Evolutionary conservation across 1,140 invertebrate genomes (phyloP).

Genomic region (Solenopsis invicta): DNA sequence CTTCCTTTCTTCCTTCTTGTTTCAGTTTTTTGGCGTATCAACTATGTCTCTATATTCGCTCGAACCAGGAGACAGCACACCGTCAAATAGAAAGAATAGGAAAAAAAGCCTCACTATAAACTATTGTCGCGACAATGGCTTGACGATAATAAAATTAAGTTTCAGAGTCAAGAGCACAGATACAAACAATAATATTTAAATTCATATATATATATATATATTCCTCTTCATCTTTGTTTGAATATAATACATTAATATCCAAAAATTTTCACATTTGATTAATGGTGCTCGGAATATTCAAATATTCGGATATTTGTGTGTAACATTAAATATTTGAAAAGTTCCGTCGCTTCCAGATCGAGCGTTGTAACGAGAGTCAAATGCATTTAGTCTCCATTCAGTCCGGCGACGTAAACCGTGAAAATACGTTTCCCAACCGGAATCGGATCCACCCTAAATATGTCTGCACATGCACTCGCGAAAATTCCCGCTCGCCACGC

Average conservation of each 20-base stretch:
- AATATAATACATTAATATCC: conserved; percentile 26
- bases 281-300: conserved; percentile 3
- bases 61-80: background rate
- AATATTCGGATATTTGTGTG: background rate
- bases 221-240: background rate
- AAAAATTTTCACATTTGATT: conserved; percentile 17
- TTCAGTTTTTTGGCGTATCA: background rate
- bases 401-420: conserved; percentile 53
- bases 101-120: background rate
- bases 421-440: conserved; percentile 45
- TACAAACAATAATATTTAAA: background rate
- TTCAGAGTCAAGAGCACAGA: background rate
- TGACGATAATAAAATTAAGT: conserved; percentile 1
- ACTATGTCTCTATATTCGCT: background rate
- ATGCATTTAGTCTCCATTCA: conserved; percentile 19
- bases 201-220: background rate
- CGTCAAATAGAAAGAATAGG: background rate
- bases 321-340: conserved; percentile 33
- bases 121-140: background rate
- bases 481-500: conserved; percentile 55
- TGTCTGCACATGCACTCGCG: conserved; percentile 51
- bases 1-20: background rate
- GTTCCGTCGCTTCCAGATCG: background rate
- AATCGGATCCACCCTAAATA: conserved; percentile 73
- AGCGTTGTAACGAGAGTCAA: background rate